These are phyloP conservation scores for Scaptomyza polygonia DNA, from an alignment of 2,888 invertebrate genomes.

Conservation along the genomic window DNA sequence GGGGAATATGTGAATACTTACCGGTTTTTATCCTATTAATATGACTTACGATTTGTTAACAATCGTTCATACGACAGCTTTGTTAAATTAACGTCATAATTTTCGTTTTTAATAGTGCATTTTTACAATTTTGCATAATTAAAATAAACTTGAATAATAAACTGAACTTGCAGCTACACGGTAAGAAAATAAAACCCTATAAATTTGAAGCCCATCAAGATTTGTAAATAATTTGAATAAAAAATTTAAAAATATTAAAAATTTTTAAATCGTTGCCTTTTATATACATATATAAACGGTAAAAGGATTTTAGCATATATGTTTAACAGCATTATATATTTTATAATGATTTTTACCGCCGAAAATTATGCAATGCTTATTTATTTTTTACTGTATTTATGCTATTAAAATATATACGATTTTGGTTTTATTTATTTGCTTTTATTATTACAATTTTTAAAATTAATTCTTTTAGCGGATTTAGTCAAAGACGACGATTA, in stretches of 20 bases:
- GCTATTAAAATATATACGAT: not conserved
- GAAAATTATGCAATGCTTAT: conserved; percentile 14
- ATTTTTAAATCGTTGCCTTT: too few relatives aligned
- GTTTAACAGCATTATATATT: not conserved
- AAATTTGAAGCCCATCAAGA: too few relatives aligned
- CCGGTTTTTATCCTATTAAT: conserved; percentile 36
- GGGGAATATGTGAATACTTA: not conserved
- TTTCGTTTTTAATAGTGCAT: not conserved
- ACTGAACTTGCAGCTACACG: not conserved
- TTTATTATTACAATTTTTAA: too few relatives aligned
- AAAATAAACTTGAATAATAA: not conserved
- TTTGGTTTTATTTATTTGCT: too few relatives aligned
- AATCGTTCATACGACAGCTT: not conserved
- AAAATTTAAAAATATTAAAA: too few relatives aligned
- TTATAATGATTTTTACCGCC: not conserved
- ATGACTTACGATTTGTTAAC: conserved; percentile 18
- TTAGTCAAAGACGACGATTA: too few relatives aligned
- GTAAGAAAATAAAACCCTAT: not conserved
- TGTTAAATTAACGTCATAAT: conserved; percentile 17
- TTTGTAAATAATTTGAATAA: too few relatives aligned
- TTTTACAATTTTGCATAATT: conserved; percentile 1
- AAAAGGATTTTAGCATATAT: too few relatives aligned
- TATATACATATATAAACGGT: not conserved
- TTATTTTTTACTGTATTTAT: too few relatives aligned
- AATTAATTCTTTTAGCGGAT: too few relatives aligned